Base-by-base conservation (phyloP, 2,888 invertebrate genomes). In the Scaptodrosophila latifasciaeformis region DNA sequence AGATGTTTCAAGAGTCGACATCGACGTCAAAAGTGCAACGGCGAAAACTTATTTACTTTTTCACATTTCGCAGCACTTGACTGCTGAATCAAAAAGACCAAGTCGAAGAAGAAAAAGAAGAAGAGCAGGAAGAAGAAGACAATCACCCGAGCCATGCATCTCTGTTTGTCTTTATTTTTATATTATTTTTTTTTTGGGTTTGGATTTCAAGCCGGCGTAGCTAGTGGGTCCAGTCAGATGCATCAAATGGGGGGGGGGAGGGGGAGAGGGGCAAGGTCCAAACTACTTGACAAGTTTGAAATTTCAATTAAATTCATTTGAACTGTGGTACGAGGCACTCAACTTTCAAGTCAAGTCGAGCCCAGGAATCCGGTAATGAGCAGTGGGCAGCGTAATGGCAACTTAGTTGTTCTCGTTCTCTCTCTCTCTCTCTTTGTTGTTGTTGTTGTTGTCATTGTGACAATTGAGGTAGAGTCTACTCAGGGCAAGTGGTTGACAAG, bases 261-360 rank as follows among this genome's bases (percentile, higher is more conserved):
- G 3, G 21, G 43, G 31, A 31, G 4, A 24, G 24, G 7, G n/a
- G 3, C 24, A 5, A 24, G 24, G 24, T 3, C 24, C 24, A 24
- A 7, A 24, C 52, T 62, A 59, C 78, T 71, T 78, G 81, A 81
- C 81, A 81, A 80, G 65, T 77, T 77, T 81, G 76, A 77, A 77
- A 77, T 77, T 77, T 81, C 76, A 78, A 81, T 77, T 81, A 77
- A 81, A 81, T 67, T 75, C 81, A 80, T 78, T 77, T 78, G 78
- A 75, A 77, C 78, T 76, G 78, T 66, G 81, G 75, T 67, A 59
- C 49, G 58, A 59, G 17, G 31, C 10, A 31, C 17, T 27, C 59
- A 43, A n/a, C n/a, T n/a, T n/a, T n/a, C n/a, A n/a, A n/a, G n/a
- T n/a, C n/a, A n/a, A n/a, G n/a, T n/a, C n/a, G n/a, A n/a, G n/a